These are phyloP conservation scores for Spea multiplicata DNA, from an alignment of 2,113 vertebrate genomes.

Conservation along the genomic window DNA sequence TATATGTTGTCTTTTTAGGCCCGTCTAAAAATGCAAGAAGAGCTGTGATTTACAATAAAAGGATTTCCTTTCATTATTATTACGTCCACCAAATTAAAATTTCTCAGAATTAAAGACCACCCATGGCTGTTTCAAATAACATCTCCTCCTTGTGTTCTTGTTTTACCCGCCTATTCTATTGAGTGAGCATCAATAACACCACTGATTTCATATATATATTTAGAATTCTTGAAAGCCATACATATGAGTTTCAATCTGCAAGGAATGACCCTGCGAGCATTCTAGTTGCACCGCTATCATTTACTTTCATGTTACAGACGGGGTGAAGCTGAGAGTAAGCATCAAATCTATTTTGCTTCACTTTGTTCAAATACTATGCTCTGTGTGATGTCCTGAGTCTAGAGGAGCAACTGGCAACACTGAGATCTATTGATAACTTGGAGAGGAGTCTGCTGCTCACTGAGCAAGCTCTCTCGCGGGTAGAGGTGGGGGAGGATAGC, in stretches of 20 bases:
- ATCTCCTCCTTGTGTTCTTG: constrained; percentile 14
- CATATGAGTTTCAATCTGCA: constrained; percentile 22
- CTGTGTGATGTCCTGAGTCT: neutral
- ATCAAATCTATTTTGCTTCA: constrained; percentile 9
- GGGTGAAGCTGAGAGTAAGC: constrained; percentile 15
- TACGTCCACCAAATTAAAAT: neutral
- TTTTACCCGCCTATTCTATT: constrained; percentile 31
- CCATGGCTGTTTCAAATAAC: constrained; percentile 2
- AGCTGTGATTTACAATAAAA: neutral
- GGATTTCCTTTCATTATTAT: neutral
- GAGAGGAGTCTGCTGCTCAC: too few species aligned
- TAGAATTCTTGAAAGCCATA: constrained; percentile 47
- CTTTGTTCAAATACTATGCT: neutral
- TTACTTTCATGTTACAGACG: constrained; percentile 18
- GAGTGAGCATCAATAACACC: constrained; percentile 36
- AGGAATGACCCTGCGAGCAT: constrained; percentile 27
- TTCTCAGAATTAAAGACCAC: constrained; percentile 2
- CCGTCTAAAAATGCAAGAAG: neutral
- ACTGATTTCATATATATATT: constrained; percentile 47
- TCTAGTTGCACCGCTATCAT: constrained; percentile 1
- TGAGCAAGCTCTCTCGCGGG: too few species aligned
- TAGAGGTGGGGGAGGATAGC: too few species aligned
- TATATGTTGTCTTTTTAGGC: neutral
- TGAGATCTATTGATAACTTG: too few species aligned
- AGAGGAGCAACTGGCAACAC: too few species aligned